Evolutionary conservation across 2,113 vertebrate genomes (phyloP), one percentile per base, ranked within the genome.

Genomic region (Xyrauchen texanus): DNA sequence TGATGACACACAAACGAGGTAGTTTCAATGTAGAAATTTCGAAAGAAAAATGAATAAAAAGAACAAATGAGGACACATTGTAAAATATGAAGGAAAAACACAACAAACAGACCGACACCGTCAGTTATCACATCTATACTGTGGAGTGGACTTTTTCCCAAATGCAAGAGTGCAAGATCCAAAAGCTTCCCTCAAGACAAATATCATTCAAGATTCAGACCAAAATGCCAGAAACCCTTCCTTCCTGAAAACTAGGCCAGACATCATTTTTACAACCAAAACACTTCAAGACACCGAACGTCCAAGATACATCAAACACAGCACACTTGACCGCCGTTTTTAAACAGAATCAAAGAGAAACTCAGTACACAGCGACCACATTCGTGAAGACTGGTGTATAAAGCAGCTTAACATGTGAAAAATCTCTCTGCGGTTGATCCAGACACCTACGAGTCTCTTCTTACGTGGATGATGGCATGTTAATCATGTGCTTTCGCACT

Each of bases 21-120:
- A 98, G 96, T 96, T 95, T 96, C 90, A 91, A 92, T 91, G 92
- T 85, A 93, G 93, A 96, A 94, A 94, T 89, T 88, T 92, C 93
- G 88, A 92, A 94, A 88, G 91, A 93, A 87, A 80, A 82, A 68
- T 8, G 73, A 69, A 76, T 63, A 80, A 77, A 64, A 76, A 66
- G 21, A 34, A 62, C 51, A 74, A 80, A 83, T 46, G 57, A 84
- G 84, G 85, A 83, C 77, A 13, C 78, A 76, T 72, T 67, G 45
- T 75, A 72, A 52, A 81, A 84, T 81, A 72, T 8, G 80, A 79
- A 44, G 49, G 5, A 71, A 15, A 58, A 82, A 87, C 49, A 81
- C 81, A 83, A 69, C 46, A 57, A 66, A 57, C 68, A 84, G 15
- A 16, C 52, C 13, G 8, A 45, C 13, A 57, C 6, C 21, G 11